Conservation (phyloP, 2,888 invertebrate species). For the Cepaea hortensis region DNA sequence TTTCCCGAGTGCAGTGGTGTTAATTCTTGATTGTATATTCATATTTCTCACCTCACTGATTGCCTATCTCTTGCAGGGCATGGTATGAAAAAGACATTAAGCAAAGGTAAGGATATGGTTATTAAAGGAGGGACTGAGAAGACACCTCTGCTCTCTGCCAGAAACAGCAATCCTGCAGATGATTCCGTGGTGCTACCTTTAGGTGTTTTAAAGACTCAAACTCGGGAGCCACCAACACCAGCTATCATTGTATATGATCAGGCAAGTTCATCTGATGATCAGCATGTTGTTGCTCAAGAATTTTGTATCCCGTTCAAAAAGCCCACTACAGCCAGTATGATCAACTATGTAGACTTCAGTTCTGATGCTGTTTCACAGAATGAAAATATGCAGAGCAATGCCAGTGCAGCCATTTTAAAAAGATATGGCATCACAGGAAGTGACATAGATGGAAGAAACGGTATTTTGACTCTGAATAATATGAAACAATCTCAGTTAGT, state of each 20-base stretch:
- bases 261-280: slow-evolving; percentile 7
- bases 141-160: slow-evolving; percentile 49
- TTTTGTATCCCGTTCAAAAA: slow-evolving; percentile 48
- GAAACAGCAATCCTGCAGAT: background rate
- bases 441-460: background rate
- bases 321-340: slow-evolving; percentile 61
- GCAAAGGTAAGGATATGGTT: slow-evolving; percentile 25
- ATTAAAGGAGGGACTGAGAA: slow-evolving; percentile 40
- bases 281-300: slow-evolving; percentile 21
- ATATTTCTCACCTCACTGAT: too few relatives aligned
- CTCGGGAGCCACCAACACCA: background rate
- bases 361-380: slow-evolving; percentile 55
- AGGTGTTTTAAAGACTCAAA: slow-evolving; percentile 4
- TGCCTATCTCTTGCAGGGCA: slow-evolving; percentile 33
- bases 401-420: slow-evolving; percentile 27
- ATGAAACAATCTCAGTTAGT: background rate
- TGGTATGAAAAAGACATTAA: slow-evolving; percentile 48
- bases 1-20: too few relatives aligned
- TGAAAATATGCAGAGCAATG: background rate
- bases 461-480: background rate
- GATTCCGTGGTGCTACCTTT: background rate
- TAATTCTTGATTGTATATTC: too few relatives aligned
- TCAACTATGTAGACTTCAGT: slow-evolving; percentile 62
- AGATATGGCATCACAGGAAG: background rate
- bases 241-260: slow-evolving; percentile 25